Evolutionary conservation across 2,888 invertebrate genomes (phyloP).

Genomic region (Tetranychus piercei): DNA sequence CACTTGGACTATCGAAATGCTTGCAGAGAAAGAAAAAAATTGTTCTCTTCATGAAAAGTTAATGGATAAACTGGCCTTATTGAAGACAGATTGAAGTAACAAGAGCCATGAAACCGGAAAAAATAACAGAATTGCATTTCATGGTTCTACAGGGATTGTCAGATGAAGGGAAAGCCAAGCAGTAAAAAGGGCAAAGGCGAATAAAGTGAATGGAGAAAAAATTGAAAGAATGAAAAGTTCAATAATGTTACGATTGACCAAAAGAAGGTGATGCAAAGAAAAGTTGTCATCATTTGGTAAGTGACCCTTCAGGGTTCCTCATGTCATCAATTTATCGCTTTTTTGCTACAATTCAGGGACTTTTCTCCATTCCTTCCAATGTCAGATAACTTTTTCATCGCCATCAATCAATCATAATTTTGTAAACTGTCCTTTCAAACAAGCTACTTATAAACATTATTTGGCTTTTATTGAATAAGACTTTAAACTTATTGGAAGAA

Average conservation of each 20-base stretch:
- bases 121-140: background rate
- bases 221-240: no score
- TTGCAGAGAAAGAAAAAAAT: no score
- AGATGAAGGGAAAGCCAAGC: background rate
- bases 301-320: no score
- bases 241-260: no score
- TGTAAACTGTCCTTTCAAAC: background rate
- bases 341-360: no score
- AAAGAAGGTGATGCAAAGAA: no score
- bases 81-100: background rate
- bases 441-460: background rate
- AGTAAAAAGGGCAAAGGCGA: background rate
- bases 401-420: background rate
- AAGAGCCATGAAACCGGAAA: background rate
- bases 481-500: background rate
- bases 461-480: background rate
- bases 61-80: background rate
- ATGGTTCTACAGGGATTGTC: no score
- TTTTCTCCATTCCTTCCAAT: background rate
- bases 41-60: background rate
- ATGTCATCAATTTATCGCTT: no score
- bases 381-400: background rate
- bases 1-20: no score
- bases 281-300: no score
- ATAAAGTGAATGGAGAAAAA: background rate